These are phyloP conservation scores for Ophthalmolycus amberensis DNA, from an alignment of 2,113 vertebrate species.

Conservation along the genomic window DNA sequence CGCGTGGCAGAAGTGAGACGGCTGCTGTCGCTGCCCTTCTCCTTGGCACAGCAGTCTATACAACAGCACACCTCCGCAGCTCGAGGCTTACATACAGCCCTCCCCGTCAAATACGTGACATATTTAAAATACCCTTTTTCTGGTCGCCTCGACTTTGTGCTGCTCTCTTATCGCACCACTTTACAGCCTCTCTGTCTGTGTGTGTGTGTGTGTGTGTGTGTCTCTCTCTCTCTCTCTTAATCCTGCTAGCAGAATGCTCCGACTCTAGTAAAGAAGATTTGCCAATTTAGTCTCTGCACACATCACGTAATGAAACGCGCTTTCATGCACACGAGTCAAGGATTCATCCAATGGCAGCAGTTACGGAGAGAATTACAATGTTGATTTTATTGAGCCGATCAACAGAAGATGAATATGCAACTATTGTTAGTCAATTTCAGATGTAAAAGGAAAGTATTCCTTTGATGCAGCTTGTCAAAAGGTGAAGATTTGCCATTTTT, in stretches of 20 bases:
- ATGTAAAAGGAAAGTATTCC: not conserved
- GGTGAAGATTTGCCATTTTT: not conserved
- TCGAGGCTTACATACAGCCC: constrained; percentile 51
- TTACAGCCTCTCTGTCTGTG: not conserved
- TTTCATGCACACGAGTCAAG: constrained; percentile 74
- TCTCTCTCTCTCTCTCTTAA: constrained; percentile 73
- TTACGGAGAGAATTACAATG: constrained; percentile 12
- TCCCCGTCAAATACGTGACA: constrained; percentile 51
- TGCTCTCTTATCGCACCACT: constrained; percentile 48
- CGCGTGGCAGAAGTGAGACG: not conserved
- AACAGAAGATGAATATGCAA: too few relatives aligned
- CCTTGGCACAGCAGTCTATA: not conserved
- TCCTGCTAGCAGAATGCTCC: constrained; percentile 84
- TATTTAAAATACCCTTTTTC: constrained; percentile 61
- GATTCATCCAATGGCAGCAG: constrained; percentile 22
- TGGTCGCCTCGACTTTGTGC: not conserved
- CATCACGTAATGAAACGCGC: constrained; percentile 86
- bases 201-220: too few relatives aligned
- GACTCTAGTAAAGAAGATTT: constrained; percentile 87
- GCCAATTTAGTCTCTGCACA: constrained; percentile 86
- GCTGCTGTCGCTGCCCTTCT: constrained; percentile 4
- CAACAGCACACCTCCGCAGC: constrained; percentile 52
- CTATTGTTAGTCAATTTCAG: not conserved
- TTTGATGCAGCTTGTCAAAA: not conserved
- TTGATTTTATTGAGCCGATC: constrained; percentile 26